Evolutionary conservation across 2,888 invertebrate species (phyloP).

Genomic region (Platycheirus albimanus): DNA sequence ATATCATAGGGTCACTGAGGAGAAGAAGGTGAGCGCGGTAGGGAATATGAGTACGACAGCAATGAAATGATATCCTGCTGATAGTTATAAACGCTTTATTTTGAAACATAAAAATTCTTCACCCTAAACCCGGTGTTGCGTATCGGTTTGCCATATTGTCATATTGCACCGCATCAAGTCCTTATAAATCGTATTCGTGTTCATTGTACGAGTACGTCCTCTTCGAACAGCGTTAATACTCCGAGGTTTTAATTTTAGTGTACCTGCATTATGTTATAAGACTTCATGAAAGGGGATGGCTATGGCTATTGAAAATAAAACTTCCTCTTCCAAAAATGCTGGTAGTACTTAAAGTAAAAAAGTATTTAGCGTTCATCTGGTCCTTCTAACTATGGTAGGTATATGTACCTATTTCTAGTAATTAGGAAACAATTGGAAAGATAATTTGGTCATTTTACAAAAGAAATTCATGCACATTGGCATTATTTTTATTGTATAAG

Average conservation of each 20-base stretch:
- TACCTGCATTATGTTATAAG: slow-evolving; percentile 29
- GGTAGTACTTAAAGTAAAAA: slow-evolving; percentile 33
- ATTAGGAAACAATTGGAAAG: neutral
- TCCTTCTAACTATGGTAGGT: no score
- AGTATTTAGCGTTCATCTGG: slow-evolving; percentile 27
- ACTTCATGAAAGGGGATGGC: slow-evolving; percentile 1
- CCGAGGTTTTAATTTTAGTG: no score
- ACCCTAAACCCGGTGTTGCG: slow-evolving; percentile 66
- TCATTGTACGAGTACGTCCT: no score
- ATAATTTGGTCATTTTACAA: no score
- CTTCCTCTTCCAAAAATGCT: slow-evolving; percentile 12
- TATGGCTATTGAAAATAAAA: neutral
- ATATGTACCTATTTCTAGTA: neutral
- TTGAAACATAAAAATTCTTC: slow-evolving; percentile 43
- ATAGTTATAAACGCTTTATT: slow-evolving; percentile 57
- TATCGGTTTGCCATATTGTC: slow-evolving; percentile 63
- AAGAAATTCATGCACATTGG: no score
- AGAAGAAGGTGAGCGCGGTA: slow-evolving; percentile 40
- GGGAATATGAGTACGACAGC: neutral
- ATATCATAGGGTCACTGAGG: slow-evolving; percentile 29
- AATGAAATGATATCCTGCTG: slow-evolving; percentile 60
- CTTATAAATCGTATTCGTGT: slow-evolving; percentile 22
- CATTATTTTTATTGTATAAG: no score
- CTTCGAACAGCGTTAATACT: neutral
- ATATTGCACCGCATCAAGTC: slow-evolving; percentile 25